Base-by-base conservation (phyloP, 2,888 invertebrate species). In the Eilema depressum region DNA sequence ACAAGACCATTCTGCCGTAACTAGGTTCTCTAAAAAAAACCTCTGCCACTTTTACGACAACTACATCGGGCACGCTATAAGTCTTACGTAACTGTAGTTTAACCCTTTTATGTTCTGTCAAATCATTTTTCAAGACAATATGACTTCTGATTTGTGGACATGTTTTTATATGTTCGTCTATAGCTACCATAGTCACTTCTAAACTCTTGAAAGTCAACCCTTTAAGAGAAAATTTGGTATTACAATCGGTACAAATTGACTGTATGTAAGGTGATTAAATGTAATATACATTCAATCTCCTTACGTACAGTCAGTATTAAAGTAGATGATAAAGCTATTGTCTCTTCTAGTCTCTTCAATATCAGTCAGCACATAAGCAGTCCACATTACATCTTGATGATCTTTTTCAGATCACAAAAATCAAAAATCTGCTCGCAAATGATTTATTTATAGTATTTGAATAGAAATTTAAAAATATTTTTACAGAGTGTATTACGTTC, bases 1-100 rank as follows among this genome's bases (percentile, higher is more conserved):
- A 73, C 69, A 41, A 69, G 63, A 41, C 70, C 68, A 69, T 77
- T 73, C 68, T 57, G 47, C 56, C 60, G 63, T 68, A 75, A 77
- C 41, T 72, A 80, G 75, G 74, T 73, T 77, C 66, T 78, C 66
- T 74, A 74, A 75, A 66, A 66, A 82, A 79, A 71, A 67, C 41
- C 63, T 63, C 17, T 23, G 33, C 37, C 12, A 33, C 60, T 74
- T 79, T 82, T 82, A 82, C 63, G 77, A 82, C 68, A 71, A 73
- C 69, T 71, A 73, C 28, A 59, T 28, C 66, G 71, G 70, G 69
- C 26, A 59, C 28, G 25, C 17, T 53, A n/a, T 53, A 53, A 53
- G n/a, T n/a, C 7, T 53, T 53, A 53, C n/a, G n/a, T n/a, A 53
- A 53, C n/a, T 53, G 8, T 53, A n/a, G n/a, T 53, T 53, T 47